A percentile compares a stretch with the other conserved stretches of the same genome.
These are phyloP conservation scores for Drosophila nigritarsus DNA, from an alignment of 2,888 invertebrate species.

Conservation along the genomic window DNA sequence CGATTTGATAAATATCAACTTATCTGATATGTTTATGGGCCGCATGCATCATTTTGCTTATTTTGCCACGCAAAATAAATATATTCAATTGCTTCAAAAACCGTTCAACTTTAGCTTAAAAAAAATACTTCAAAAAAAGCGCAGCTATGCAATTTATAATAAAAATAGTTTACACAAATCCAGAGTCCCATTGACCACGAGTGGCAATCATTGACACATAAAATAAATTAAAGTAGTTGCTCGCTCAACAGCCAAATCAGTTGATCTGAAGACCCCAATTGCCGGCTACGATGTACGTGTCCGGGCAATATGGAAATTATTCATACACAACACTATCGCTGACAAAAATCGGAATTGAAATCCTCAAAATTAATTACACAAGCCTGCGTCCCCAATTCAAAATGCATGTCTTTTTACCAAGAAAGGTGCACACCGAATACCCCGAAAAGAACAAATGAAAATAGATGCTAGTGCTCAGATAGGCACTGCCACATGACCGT, in stretches of 20 bases:
- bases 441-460: conserved; percentile 22
- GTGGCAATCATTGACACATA: conserved; percentile 64
- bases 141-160: not conserved
- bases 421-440: conserved; percentile 22
- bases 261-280: conserved; percentile 35
- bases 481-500: conserved; percentile 34
- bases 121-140: not conserved
- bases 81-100: not conserved
- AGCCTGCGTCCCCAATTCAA: conserved; percentile 31
- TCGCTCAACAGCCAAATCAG: conserved; percentile 32
- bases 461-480: conserved; percentile 57
- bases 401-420: conserved; percentile 5
- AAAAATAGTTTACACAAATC: conserved; percentile 8
- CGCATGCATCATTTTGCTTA: conserved; percentile 58
- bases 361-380: conserved; percentile 73
- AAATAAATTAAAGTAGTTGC: conserved; percentile 34
- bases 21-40: conserved; percentile 53
- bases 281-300: conserved; percentile 51
- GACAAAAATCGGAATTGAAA: conserved; percentile 54
- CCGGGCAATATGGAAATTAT: conserved; percentile 47
- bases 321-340: conserved; percentile 54
- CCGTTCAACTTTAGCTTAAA: not conserved
- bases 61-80: not conserved
- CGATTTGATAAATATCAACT: conserved; percentile 66
- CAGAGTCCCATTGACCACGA: conserved; percentile 52